These are phyloP conservation scores for Drosophila hamatofila DNA, from an alignment of 2,888 invertebrate species.

Conservation along the genomic window DNA sequence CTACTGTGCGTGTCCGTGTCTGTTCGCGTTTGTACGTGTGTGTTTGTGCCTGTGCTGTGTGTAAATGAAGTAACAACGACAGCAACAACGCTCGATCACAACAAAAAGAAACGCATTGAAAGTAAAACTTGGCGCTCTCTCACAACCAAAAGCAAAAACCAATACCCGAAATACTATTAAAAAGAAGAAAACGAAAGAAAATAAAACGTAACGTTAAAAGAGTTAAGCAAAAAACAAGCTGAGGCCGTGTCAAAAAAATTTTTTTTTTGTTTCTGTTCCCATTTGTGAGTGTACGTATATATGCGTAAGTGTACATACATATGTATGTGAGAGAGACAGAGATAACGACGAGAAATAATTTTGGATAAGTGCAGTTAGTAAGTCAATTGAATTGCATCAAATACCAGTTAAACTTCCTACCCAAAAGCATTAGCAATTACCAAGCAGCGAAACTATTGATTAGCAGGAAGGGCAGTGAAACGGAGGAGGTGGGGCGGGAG, in stretches of 20 bases:
- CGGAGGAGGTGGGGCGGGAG: neutral
- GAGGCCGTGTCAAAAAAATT: constrained; percentile 22
- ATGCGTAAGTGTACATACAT: constrained; percentile 2
- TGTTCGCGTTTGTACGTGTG: neutral
- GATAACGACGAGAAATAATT: constrained; percentile 7
- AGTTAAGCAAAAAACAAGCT: constrained; percentile 14
- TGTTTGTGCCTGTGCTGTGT: constrained; percentile 3
- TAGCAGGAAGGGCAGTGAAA: neutral
- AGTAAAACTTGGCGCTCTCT: constrained; percentile 46
- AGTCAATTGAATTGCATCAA: constrained; percentile 29
- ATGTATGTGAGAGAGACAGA: no score
- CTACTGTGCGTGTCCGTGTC: constrained; percentile 2
- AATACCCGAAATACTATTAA: constrained; percentile 44
- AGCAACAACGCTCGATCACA: constrained; percentile 9
- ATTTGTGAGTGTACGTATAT: constrained; percentile 12
- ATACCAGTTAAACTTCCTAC: constrained; percentile 23
- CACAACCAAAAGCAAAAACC: constrained; percentile 39
- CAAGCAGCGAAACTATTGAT: neutral
- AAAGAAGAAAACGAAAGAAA: constrained; percentile 6
- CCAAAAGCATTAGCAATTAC: neutral
- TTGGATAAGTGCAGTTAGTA: constrained; percentile 41
- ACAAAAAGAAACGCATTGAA: constrained; percentile 38
- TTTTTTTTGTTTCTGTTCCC: constrained; percentile 32
- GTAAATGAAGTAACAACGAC: constrained; percentile 17
- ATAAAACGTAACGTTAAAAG: constrained; percentile 5